Evolutionary conservation across 2,797 vertebrate species (phyloP), one percentile per base, ranked within the genome.

Genomic region (Gymnocypris eckloni): DNA sequence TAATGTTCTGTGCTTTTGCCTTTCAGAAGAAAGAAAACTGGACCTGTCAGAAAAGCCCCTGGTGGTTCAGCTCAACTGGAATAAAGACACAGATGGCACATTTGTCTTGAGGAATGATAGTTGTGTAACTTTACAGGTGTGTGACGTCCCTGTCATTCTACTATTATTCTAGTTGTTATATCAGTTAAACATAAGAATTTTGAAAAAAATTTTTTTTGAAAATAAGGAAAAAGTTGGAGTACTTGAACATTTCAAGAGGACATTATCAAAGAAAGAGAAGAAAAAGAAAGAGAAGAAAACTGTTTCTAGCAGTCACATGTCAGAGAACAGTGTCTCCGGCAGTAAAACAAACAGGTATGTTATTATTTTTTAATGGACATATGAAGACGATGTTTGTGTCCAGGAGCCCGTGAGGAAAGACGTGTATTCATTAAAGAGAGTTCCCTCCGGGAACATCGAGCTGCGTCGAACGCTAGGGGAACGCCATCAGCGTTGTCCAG

Each of bases 31-130:
- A 93, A 96, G 97, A 92, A 96, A 95, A 94, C 89, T 99, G 92
- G 95, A 96, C 80, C 87, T 92, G 76, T 94, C 96, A 45, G 97
- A 99, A 93, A 97, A 94, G 45, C 97, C 97, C 90, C 91, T 99
- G 78, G 93, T 96, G n/a, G 96, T 97, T 16, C 97, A 98, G 7
- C 87, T 99, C 87, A 97, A 97, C 90, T 99, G 98, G 97, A 98
- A 95, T 88, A 95, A 95, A 59, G 67, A 82, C 88, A 93, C 95
- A 41, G 97, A 97, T 64, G 97, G 97, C 88, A 93, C 95, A 11
- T 98, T 99, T 87, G 96, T 99, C 48, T 96, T 99, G 5, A 98
- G 96, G 94, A 96, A 95, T 52, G 96, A 97, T 89, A 94, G 94
- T 6, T 95, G 95, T 28, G 90, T 87, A 0, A 0, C 92, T 45